Conservation (phyloP, 2,888 invertebrate genomes). For the Allophyes oxyacanthae region DNA sequence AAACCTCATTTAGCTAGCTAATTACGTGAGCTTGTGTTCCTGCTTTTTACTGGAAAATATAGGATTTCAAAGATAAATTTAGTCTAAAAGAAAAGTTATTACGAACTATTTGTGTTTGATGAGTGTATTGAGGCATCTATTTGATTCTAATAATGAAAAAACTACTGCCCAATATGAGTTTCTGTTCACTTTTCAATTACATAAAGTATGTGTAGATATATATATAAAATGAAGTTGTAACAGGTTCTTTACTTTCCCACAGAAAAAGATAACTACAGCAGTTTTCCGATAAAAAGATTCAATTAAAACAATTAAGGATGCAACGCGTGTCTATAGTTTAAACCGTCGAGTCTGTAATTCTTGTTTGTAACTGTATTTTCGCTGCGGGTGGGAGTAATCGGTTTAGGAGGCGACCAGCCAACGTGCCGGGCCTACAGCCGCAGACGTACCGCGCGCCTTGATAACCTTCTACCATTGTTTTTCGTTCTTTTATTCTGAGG, state of each 20-base stretch:
- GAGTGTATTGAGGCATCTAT: too few relatives aligned
- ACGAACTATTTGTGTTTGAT: too few relatives aligned
- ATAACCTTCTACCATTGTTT: conserved; percentile 22
- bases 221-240: too few relatives aligned
- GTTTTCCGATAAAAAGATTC: conserved; percentile 18
- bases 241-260: not conserved
- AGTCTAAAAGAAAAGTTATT: too few relatives aligned
- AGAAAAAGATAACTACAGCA: conserved; percentile 5
- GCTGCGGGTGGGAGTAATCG: conserved; percentile 72
- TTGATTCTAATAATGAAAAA: too few relatives aligned
- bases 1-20: conserved; percentile 12
- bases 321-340: conserved; percentile 40
- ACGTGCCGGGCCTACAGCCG: conserved; percentile 71
- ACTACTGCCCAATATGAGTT: too few relatives aligned
- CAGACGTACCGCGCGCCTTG: conserved; percentile 21
- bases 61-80: too few relatives aligned
- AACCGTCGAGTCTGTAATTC: conserved; percentile 56
- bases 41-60: conserved; percentile 1
- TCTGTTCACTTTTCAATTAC: too few relatives aligned
- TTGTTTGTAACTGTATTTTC: conserved; percentile 74
- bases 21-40: conserved; percentile 7
- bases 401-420: conserved; percentile 69
- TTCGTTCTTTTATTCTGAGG: conserved; percentile 12
- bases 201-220: too few relatives aligned
- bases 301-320: conserved; percentile 42